These are phyloP conservation scores for Lucilia cuprina DNA, from an alignment of 1,140 invertebrate genomes.

Conservation along the genomic window DNA sequence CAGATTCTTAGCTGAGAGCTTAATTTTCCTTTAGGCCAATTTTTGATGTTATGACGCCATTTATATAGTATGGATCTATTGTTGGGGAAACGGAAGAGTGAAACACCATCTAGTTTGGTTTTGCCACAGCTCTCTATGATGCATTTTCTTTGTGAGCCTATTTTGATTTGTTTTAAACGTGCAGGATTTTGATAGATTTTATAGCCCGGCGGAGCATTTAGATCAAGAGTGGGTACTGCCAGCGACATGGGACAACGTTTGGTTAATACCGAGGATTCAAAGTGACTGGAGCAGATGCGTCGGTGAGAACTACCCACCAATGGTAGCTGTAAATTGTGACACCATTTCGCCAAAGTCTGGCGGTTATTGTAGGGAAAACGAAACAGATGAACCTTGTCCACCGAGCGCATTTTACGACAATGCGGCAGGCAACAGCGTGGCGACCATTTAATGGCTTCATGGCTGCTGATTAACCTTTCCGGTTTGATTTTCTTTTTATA, in stretches of 20 bases:
- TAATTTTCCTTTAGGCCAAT: constrained; percentile 15
- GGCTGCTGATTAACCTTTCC: background rate
- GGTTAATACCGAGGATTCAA: constrained; percentile 54
- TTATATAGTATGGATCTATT: constrained; percentile 51
- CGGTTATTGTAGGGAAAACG: constrained; percentile 57
- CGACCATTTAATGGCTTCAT: constrained; percentile 48
- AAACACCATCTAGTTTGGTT: constrained; percentile 51
- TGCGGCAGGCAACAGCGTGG: constrained; percentile 55
- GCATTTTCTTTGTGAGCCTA: constrained; percentile 53
- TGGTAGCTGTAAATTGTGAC: constrained; percentile 55
- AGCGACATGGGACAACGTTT: constrained; percentile 57
- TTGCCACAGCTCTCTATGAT: constrained; percentile 55
- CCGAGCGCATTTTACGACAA: constrained; percentile 53
- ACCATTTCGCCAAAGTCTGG: constrained; percentile 55
- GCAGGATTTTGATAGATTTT: constrained; percentile 59
- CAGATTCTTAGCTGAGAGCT: constrained; percentile 44
- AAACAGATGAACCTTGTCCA: constrained; percentile 55
- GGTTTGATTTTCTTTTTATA: constrained; percentile 44
- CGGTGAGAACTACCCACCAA: constrained; percentile 52
- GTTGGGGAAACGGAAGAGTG: constrained; percentile 56
- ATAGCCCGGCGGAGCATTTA: constrained; percentile 52
- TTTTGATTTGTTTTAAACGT: constrained; percentile 51
- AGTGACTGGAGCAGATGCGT: constrained; percentile 54
- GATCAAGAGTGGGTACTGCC: constrained; percentile 55
- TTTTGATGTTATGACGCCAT: constrained; percentile 55